Evolutionary conservation across 1,140 invertebrate species (phyloP).

Genomic region (Hyphantria cunea): DNA sequence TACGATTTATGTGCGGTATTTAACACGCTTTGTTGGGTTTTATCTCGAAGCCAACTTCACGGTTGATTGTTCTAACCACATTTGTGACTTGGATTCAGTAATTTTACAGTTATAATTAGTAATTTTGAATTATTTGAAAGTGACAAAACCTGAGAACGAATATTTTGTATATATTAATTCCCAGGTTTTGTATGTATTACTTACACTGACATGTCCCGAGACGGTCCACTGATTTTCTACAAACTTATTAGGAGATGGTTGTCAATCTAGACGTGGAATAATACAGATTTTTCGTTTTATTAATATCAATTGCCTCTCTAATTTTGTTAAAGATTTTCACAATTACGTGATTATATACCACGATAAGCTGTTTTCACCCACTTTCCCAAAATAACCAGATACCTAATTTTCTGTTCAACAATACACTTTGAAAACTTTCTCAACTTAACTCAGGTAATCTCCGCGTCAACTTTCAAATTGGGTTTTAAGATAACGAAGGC

Average conservation of each 20-base stretch:
- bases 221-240: no score
- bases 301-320: no score
- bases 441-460: slow-evolving; percentile 5
- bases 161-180: no score
- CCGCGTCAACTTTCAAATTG: slow-evolving; percentile 8
- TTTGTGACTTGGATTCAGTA: neutral
- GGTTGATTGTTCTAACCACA: neutral
- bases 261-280: no score
- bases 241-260: no score
- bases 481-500: slow-evolving; percentile 15
- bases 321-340: no score
- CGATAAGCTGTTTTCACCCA: neutral
- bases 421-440: neutral
- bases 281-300: no score
- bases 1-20: slow-evolving; percentile 9
- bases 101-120: neutral
- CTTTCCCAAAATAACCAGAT: neutral
- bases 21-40: slow-evolving; percentile 15
- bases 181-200: no score
- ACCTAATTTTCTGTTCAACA: neutral
- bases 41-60: slow-evolving; percentile 15
- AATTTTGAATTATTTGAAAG: no score
- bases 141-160: no score
- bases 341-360: neutral
- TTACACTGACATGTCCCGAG: no score